Evolutionary conservation across 1,140 invertebrate species (phyloP), one percentile per base, ranked within the genome.

Genomic region (Agraylea sexmaculata): DNA sequence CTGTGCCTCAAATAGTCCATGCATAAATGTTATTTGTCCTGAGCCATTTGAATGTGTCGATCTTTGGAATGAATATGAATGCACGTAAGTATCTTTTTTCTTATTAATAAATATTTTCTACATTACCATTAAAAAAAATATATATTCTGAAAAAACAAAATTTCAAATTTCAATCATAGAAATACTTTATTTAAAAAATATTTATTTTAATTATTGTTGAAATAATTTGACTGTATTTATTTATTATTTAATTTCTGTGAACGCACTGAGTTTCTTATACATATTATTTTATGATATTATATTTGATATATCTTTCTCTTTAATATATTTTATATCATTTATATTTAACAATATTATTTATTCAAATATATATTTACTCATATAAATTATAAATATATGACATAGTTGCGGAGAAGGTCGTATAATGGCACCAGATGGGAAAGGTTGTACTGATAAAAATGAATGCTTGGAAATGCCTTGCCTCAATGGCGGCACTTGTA

Each of bases 1-100:
- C 52, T 98, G 94, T 60, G 79, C 85, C 3, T 93, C 89, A 0
- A 91, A 94, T 52, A 89, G 91, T 54, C 89, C 91, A 15, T 96
- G 92, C 58, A 78, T 83, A 31, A 88, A 87, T 58, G 84, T 91
- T 23, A 83, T 84, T 46, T 95, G 92, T 57, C 81, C 82, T 0
- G 80, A 85, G 51, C 87, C 88, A n/a, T 91, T 93, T 59, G 85
- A 90, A 49, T 98, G 94, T 64, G 83, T 91, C 20, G 91, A 96
- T 64, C 74, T 95, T 0, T 98, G 92, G 92, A 90, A 87, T 62
- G 82, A 88, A 64, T 89, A 90, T 53, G 91, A 95, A 54, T 98
- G 92, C 88, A 91, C 87, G 91, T 96, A 69, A 82, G 86, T 80
- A 54, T 56, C 42, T 53, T 25, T 33, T 48, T 45, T 15, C 25